Conservation (phyloP, 1,140 invertebrate species). For the Chlorops oryzae region DNA sequence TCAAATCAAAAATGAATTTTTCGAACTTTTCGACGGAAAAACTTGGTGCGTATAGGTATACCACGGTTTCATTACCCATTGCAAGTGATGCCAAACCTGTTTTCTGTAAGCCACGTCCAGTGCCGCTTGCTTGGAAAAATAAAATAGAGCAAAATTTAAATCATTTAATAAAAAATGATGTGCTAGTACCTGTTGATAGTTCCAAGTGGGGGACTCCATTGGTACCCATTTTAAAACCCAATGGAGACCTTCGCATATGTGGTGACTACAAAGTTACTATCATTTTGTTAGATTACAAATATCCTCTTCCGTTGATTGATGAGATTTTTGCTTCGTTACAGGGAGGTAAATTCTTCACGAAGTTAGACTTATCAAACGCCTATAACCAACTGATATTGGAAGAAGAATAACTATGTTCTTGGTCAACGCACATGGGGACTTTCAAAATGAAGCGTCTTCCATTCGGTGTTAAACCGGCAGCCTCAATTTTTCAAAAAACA, state of each 20-base stretch:
- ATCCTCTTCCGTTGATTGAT: slow-evolving; percentile 39
- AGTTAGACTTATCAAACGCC: slow-evolving; percentile 42
- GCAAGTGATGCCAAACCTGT: slow-evolving; percentile 6
- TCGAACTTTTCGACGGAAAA: slow-evolving; percentile 1
- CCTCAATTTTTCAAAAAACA: slow-evolving; percentile 45
- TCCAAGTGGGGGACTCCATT: slow-evolving; percentile 45
- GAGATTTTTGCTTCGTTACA: no score
- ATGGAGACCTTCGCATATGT: slow-evolving; percentile 48
- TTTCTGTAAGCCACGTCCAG: slow-evolving; percentile 10
- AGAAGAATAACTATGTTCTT: slow-evolving; percentile 17
- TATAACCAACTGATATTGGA: slow-evolving; percentile 41
- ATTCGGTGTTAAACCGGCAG: slow-evolving; percentile 26
- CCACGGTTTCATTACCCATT: neutral
- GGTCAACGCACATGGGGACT: slow-evolving; percentile 23
- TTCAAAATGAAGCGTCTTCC: slow-evolving; percentile 26
- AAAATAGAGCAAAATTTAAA: slow-evolving; percentile 24
- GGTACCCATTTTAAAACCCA: slow-evolving; percentile 38
- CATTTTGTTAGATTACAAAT: slow-evolving; percentile 41
- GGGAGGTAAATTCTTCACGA: slow-evolving; percentile 32
- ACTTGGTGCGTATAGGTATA: no score
- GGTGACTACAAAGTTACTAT: slow-evolving; percentile 48
- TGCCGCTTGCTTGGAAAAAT: slow-evolving; percentile 14
- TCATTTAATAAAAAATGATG: slow-evolving; percentile 30
- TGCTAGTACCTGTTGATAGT: slow-evolving; percentile 28
- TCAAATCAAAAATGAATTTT: slow-evolving; percentile 10